Evolutionary conservation across 2,797 vertebrate genomes (phyloP).

Genomic region (Pseudomugil tenellus): DNA sequence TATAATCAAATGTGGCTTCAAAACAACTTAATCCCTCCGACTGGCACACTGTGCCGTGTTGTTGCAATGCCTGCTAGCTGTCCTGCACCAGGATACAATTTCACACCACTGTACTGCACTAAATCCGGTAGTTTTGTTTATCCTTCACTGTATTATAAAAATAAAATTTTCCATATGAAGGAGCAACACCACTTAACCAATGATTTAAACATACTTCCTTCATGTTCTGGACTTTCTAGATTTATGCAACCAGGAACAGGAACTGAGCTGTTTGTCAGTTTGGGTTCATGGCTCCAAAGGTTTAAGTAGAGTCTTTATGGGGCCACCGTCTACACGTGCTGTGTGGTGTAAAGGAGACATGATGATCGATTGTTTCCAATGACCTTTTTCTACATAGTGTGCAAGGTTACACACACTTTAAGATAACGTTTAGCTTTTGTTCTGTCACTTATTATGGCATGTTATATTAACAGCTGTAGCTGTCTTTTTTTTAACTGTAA

Average conservation of each 20-base stretch:
- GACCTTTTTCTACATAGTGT: background rate
- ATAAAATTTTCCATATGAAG: conserved; percentile 49
- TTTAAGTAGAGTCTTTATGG: conserved; percentile 23
- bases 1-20: conserved; percentile 67
- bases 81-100: conserved; percentile 71
- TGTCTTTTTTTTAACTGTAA: too few relatives aligned
- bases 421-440: background rate
- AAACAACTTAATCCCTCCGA: conserved; percentile 75
- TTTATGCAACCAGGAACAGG: conserved; percentile 51
- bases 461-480: background rate
- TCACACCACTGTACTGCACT: conserved; percentile 76
- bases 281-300: conserved; percentile 37
- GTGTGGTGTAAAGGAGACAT: background rate
- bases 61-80: conserved; percentile 74
- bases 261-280: conserved; percentile 64
- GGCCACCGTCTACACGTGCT: conserved; percentile 1
- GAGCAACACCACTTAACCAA: conserved; percentile 47
- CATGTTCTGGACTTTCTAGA: conserved; percentile 37
- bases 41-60: conserved; percentile 63
- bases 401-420: background rate
- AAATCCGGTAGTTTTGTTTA: conserved; percentile 67
- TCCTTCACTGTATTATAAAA: conserved; percentile 61
- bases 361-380: conserved; percentile 4
- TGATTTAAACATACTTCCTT: conserved; percentile 71
- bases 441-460: background rate